Evolutionary conservation across 2,888 invertebrate species (phyloP).

Genomic region (Polymixis flavicincta): DNA sequence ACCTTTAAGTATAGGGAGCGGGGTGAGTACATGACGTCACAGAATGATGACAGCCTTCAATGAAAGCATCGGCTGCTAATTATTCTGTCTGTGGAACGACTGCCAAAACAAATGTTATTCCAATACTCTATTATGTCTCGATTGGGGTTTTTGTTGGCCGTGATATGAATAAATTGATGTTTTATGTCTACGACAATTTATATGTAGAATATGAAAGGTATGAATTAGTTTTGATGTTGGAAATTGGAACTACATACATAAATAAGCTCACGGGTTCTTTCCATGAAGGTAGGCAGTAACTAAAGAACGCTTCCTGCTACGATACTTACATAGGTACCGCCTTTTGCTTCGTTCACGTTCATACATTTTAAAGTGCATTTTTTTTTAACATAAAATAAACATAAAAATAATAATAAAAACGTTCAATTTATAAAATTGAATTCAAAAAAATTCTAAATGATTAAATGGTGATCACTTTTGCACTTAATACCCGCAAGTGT

Average conservation of each 20-base stretch:
- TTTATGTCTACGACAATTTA: conserved; percentile 35
- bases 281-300: not conserved
- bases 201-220: conserved; percentile 10
- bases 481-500: not conserved
- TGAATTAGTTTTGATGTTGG: not conserved
- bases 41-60: conserved; percentile 65
- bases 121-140: conserved; percentile 56
- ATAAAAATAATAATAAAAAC: no score
- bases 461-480: not conserved
- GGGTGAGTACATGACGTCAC: conserved; percentile 58
- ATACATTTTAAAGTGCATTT: no score
- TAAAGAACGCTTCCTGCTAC: not conserved
- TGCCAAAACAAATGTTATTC: conserved; percentile 62
- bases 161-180: conserved; percentile 51
- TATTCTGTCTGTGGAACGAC: conserved; percentile 59
- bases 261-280: not conserved
- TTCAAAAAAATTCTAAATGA: not conserved
- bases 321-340: no score
- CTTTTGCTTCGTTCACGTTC: not conserved
- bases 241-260: not conserved
- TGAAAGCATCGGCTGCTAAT: conserved; percentile 64
- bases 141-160: conserved; percentile 45
- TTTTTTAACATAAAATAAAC: no score
- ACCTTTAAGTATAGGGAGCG: conserved; percentile 62
- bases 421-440: not conserved